These are phyloP conservation scores for Enteromius treurensis DNA, from an alignment of 2,797 vertebrate genomes.

Conservation along the genomic window DNA sequence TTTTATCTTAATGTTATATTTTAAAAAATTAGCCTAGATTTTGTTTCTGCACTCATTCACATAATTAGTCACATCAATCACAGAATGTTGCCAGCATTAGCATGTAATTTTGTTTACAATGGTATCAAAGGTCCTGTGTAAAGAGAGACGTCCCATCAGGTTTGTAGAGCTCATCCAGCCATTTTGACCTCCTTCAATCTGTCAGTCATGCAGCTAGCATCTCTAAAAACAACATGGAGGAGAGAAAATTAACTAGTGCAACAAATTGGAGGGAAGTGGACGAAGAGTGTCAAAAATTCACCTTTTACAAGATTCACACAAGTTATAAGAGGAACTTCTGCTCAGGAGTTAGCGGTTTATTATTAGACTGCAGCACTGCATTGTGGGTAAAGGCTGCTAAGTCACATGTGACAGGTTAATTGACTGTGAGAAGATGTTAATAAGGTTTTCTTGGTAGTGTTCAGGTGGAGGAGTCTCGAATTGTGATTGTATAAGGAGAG, in stretches of 20 bases:
- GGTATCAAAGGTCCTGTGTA: too few species aligned
- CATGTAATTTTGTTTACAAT: too few species aligned
- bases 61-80: background rate
- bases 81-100: background rate
- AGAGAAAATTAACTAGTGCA: background rate
- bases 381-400: slow-evolving; percentile 68
- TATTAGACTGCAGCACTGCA: slow-evolving; percentile 61
- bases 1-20: too few species aligned
- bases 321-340: slow-evolving; percentile 65
- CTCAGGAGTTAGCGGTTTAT: slow-evolving; percentile 61
- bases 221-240: background rate
- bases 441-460: slow-evolving; percentile 65
- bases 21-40: too few species aligned
- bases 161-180: background rate
- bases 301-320: background rate
- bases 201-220: background rate
- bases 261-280: background rate
- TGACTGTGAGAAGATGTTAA: slow-evolving; percentile 75
- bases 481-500: slow-evolving; percentile 28
- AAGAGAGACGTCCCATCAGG: too few species aligned
- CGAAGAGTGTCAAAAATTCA: background rate
- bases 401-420: slow-evolving; percentile 73
- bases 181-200: background rate
- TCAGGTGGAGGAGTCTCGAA: slow-evolving; percentile 31
- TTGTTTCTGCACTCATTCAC: background rate